Evolutionary conservation across 2,113 vertebrate genomes (phyloP).

Genomic region (human (Homo sapiens)): GRCh38 chr12:16032001-16032500

Average conservation of each 20-base stretch:
- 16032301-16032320: background rate
- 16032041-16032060: background rate
- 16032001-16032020: background rate
- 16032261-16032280: conserved; percentile 58
- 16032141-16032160: background rate
- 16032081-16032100: background rate
- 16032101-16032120: background rate
- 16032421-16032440: conserved; percentile 3
- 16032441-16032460: background rate
- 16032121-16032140: background rate
- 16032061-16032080: background rate
- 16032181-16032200: background rate
- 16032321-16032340: background rate
- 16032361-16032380: background rate
- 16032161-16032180: background rate
- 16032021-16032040: background rate
- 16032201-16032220: background rate
- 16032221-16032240: conserved; percentile 54
- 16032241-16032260: conserved; percentile 45
- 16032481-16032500: conserved; percentile 42
- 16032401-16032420: conserved; percentile 44
- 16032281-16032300: background rate
- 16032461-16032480: conserved; percentile 16
- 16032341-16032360: background rate
- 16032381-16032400: conserved; percentile 38